Evolutionary conservation across 2,797 vertebrate genomes (phyloP).

Genomic region (Siniperca scherzeri): DNA sequence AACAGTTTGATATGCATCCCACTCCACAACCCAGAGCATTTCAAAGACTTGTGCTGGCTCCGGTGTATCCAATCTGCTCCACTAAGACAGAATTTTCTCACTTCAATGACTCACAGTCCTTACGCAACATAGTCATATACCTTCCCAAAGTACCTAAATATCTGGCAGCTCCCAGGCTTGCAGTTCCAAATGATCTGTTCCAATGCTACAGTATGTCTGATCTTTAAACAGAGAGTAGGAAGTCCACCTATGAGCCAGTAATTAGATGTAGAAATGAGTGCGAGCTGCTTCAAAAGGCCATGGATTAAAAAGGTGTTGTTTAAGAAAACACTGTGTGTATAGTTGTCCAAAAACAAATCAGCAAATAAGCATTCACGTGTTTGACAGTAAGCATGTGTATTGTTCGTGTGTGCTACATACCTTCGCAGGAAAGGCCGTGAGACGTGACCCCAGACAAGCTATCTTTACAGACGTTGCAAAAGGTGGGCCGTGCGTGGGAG

Average conservation of each 20-base stretch:
- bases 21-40: conserved; percentile 23
- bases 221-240: conserved; percentile 7
- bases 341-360: neutral
- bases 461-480: conserved; percentile 99
- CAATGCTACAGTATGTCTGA: neutral
- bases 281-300: neutral
- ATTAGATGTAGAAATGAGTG: conserved; percentile 4
- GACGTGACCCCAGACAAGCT: conserved; percentile 98
- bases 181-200: conserved; percentile 13
- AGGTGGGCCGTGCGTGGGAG: conserved; percentile 98
- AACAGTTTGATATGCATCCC: conserved; percentile 27
- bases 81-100: conserved; percentile 21
- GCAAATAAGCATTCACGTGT: neutral
- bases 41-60: conserved; percentile 41
- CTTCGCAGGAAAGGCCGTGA: conserved; percentile 98
- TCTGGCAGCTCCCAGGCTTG: conserved; percentile 12
- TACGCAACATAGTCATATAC: conserved; percentile 12
- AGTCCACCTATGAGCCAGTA: neutral
- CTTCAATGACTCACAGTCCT: conserved; percentile 33
- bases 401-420: conserved; percentile 78
- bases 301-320: conserved; percentile 5
- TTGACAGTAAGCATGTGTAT: neutral
- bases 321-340: neutral
- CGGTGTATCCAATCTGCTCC: conserved; percentile 19
- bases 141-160: neutral